Evolutionary conservation across 2,888 invertebrate genomes (phyloP), one percentile per base, ranked within the genome.

Genomic region (Tridacna gigas): DNA sequence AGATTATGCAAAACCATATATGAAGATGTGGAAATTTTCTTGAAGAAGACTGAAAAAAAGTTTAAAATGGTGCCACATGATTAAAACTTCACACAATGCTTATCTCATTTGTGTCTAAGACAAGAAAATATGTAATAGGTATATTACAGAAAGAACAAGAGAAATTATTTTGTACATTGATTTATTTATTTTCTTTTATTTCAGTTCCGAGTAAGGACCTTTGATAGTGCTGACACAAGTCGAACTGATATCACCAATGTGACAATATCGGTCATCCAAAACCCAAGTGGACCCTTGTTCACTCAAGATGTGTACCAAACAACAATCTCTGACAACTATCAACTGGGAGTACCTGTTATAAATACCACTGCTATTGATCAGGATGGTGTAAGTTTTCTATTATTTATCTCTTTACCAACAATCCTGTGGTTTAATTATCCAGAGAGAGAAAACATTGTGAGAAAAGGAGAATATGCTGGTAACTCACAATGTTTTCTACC

Each of bases 261-360:
- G 18, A 89, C 87, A 1, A 90, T 94, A 5, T 81, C 85, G 7
- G 90, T 94, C 18, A 88, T 81, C 9, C 88, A 93, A 61, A 94
- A 94, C 77, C 92, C 92, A 25, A 90, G 91, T 76, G 89, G 89
- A n/a, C 94, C 94, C 0, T 61, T 75, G n/a, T 94, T 93, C 84
- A 47, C 80, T 0, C 76, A 80, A 13, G 84, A 86, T 26, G 79
- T 82, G 4, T 94, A 93, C 83, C 51, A 76, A 1, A 83, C 79
- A 0, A 89, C 89, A 0, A 91, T 91, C 37, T 60, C 88, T 0
- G 91, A 92, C 76, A 90, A 84, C 22, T 86, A 88, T 56, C 79
- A 79, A 13, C 87, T 92, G 1, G 93, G 92, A 28, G 77, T 80
- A 12, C 48, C 79, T 20, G 89, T 93, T 20, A 80, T 89, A n/a